A percentile compares a stretch with the other conserved stretches of the same genome.
phyloP scores from a whole-genome alignment of 2,113 vertebrate genomes.

The Cisticola juncidis region DNA sequence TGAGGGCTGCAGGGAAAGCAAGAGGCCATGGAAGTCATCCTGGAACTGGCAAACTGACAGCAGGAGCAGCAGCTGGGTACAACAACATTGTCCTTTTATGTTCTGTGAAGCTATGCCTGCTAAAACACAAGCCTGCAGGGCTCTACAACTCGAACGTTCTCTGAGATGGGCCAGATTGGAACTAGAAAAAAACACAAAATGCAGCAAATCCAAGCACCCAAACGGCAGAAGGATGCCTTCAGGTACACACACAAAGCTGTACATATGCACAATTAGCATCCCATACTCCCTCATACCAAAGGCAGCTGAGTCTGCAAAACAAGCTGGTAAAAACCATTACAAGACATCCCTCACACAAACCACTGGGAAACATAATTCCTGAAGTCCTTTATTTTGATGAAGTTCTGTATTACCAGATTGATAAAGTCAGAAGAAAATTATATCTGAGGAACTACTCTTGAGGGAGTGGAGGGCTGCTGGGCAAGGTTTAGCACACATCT shows the following conservation, averaged over 20 bases:
- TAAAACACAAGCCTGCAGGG: not conserved
- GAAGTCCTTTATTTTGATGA: not conserved
- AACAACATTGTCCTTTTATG: not conserved
- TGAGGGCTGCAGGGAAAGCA: not conserved
- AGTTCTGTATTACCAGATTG: not conserved
- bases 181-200: not conserved
- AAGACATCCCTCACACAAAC: not conserved
- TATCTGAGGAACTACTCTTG: not conserved
- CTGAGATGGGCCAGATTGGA: not conserved
- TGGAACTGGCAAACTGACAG: not conserved
- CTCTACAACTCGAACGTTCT: fast-evolving
- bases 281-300: not conserved
- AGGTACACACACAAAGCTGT: not conserved
- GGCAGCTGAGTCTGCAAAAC: not conserved
- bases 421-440: not conserved
- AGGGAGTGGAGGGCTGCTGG: not conserved
- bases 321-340: not conserved
- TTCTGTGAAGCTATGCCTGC: not conserved
- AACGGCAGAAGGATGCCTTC: not conserved
- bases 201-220: not conserved
- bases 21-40: not conserved
- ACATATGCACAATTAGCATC: not conserved
- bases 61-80: constrained; percentile 16
- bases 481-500: not conserved
- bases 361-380: not conserved